These are phyloP conservation scores for Chionomys nivalis DNA, from an alignment of 2,113 vertebrate genomes.

Conservation along the genomic window DNA sequence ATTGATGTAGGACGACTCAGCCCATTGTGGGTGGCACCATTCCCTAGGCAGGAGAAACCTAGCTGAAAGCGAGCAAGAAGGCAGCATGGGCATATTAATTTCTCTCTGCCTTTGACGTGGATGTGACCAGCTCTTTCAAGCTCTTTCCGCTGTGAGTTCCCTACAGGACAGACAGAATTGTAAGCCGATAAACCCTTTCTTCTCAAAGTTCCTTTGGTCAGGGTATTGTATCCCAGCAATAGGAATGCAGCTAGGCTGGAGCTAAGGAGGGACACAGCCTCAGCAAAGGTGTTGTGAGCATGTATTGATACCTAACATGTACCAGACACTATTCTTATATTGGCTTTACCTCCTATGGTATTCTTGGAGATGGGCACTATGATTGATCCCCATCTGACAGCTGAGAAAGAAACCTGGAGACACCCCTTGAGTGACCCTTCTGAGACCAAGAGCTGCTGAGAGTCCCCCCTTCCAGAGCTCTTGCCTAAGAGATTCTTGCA, in stretches of 20 bases:
- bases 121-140: not conserved
- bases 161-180: not conserved
- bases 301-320: not conserved
- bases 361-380: not conserved
- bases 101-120: not conserved
- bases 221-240: not conserved
- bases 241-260: not conserved
- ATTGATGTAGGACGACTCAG: not conserved
- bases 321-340: accelerated
- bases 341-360: not conserved
- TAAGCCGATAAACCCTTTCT: not conserved
- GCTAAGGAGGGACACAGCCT: not conserved
- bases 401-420: not conserved
- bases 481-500: not conserved
- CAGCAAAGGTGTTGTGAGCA: not conserved
- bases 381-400: not conserved
- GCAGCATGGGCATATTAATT: not conserved
- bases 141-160: not conserved
- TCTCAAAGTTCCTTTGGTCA: not conserved
- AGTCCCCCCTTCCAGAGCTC: not conserved
- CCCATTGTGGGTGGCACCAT: not conserved
- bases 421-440: not conserved
- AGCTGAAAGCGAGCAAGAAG: not conserved
- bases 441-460: not conserved
- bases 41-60: not conserved